Percentiles rank a stretch among this genome's conserved stretches.
phyloP scores from a whole-genome alignment of 2,888 invertebrate genomes.

The Nasonia oneida region DNA sequence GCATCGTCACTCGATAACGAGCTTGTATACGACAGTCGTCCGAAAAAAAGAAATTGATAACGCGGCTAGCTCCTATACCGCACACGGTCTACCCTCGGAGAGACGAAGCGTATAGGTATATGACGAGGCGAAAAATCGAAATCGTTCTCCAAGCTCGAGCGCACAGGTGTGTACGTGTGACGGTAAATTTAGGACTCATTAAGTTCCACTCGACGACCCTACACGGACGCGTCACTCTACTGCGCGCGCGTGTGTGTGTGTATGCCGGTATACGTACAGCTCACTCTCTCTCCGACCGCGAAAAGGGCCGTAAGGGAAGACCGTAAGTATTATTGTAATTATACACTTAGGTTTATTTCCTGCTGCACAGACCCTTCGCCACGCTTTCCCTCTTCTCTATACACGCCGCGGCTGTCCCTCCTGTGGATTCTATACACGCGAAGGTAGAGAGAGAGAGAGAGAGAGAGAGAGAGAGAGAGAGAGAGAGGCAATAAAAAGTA shows the following conservation, averaged over 20 bases:
- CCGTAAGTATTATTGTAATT: conserved; percentile 78
- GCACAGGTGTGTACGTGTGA: neutral
- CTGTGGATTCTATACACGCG: conserved; percentile 42
- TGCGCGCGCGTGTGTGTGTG: conserved; percentile 56
- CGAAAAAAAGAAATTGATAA: conserved; percentile 1
- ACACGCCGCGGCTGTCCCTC: neutral
- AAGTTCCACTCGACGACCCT: conserved; percentile 67
- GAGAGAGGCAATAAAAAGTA: conserved; percentile 74
- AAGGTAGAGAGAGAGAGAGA: conserved; percentile 20
- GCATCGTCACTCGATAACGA: neutral
- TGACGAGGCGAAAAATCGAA: conserved; percentile 36
- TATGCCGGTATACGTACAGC: neutral
- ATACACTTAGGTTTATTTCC: conserved; percentile 79
- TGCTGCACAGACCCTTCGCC: conserved; percentile 64
- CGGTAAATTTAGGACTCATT: conserved; percentile 74
- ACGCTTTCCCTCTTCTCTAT: neutral
- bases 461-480: conserved; percentile 32
- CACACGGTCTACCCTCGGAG: neutral
- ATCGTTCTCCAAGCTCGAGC: neutral
- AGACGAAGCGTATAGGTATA: too few species aligned
- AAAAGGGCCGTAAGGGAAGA: conserved; percentile 67
- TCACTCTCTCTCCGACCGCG: conserved; percentile 62
- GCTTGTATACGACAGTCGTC: neutral
- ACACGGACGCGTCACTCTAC: conserved; percentile 23
- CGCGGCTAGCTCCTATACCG: neutral